phyloP scores from a whole-genome alignment of 1,140 invertebrate genomes.

The Acyrthosiphon pisum region DNA sequence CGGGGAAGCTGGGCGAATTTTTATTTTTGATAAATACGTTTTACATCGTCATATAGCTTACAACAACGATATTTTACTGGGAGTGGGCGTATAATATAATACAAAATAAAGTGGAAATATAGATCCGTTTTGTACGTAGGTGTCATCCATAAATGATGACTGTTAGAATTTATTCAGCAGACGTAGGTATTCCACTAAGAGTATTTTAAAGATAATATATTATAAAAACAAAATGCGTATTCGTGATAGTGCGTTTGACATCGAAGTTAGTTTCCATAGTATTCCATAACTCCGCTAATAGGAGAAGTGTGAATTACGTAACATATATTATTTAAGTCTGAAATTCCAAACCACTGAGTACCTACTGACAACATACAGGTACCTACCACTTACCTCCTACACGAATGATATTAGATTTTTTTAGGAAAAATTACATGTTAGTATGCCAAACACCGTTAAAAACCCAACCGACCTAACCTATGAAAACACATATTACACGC shows the following conservation, averaged over 20 bases:
- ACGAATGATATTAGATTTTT: background rate
- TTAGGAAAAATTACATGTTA: background rate
- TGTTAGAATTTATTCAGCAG: slow-evolving; percentile 5
- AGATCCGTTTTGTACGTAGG: background rate
- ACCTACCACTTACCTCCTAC: background rate
- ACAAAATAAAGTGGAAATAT: background rate
- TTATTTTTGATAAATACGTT: slow-evolving; percentile 1
- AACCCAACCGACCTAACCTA: background rate
- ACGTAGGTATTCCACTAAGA: background rate
- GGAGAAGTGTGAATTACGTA: background rate
- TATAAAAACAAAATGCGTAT: background rate
- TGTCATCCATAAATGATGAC: background rate
- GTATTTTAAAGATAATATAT: slow-evolving; percentile 19
- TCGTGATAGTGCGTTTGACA: background rate
- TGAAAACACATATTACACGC: background rate
- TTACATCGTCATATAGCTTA: background rate
- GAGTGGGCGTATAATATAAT: background rate
- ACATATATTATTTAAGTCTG: background rate
- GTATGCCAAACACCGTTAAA: background rate
- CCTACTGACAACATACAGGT: background rate
- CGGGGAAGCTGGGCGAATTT: background rate
- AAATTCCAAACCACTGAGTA: background rate
- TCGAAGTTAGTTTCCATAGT: background rate
- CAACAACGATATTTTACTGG: background rate
- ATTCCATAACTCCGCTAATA: background rate